Evolutionary conservation across 1,140 invertebrate species (phyloP).

Genomic region (Eufriesea mexicana): DNA sequence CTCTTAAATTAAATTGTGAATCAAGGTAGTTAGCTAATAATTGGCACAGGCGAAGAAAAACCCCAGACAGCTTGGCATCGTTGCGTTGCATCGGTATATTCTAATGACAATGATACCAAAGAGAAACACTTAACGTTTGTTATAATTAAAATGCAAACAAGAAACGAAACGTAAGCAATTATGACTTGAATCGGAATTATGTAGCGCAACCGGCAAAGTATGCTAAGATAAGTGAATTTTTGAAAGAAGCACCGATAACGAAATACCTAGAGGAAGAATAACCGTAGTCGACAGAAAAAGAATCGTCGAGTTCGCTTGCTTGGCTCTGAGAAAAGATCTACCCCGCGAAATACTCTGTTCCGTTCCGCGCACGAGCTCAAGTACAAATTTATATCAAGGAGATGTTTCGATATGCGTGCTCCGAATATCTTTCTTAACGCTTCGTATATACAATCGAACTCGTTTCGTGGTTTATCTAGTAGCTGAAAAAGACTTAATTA

Average conservation of each 20-base stretch:
- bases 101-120: not conserved
- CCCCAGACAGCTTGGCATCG: constrained; percentile 69
- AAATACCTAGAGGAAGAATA: not conserved
- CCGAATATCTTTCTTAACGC: not conserved
- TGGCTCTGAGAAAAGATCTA: constrained; percentile 12
- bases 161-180: not conserved
- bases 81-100: constrained; percentile 20
- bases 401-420: not conserved
- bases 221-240: not conserved
- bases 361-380: constrained; percentile 12
- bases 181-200: not conserved
- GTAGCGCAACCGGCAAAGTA: not conserved
- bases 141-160: not conserved
- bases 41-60: constrained; percentile 60
- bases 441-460: not conserved
- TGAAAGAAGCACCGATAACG: too few species aligned
- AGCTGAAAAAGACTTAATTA: not conserved
- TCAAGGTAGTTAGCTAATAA: constrained; percentile 57
- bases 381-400: constrained; percentile 50
- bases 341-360: not conserved
- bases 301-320: not conserved
- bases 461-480: not conserved
- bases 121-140: not conserved
- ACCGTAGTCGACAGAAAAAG: not conserved
- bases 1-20: constrained; percentile 47